Percentiles rank a stretch among this genome's conserved stretches.
Conservation (phyloP, 2,888 invertebrate species). For the Apamea epomidion region DNA sequence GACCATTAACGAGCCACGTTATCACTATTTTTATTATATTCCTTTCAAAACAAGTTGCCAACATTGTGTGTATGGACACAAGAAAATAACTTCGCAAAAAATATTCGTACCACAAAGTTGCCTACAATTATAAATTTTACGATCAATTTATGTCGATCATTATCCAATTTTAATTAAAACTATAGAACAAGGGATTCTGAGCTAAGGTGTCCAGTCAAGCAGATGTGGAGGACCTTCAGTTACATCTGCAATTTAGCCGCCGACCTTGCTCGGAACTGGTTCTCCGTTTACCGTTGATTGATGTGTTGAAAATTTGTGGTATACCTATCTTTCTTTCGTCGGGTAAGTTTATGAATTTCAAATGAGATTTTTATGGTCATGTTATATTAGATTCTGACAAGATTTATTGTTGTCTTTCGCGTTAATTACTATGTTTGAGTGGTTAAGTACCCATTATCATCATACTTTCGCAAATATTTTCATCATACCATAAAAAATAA, state of each 20-base stretch:
- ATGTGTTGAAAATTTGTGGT: slow-evolving; percentile 46
- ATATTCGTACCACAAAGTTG: slow-evolving; percentile 36
- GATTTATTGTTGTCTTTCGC: slow-evolving; percentile 43
- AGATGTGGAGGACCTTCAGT: slow-evolving; percentile 51
- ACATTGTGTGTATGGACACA: neutral
- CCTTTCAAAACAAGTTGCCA: slow-evolving; percentile 43
- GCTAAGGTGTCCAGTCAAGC: slow-evolving; percentile 38
- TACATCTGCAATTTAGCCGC: slow-evolving; percentile 68
- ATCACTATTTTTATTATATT: slow-evolving; percentile 26
- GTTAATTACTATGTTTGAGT: slow-evolving; percentile 50
- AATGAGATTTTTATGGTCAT: slow-evolving; percentile 52
- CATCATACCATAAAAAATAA: neutral
- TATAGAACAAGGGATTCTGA: slow-evolving; percentile 34
- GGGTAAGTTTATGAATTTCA: slow-evolving; percentile 35
- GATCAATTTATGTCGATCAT: slow-evolving; percentile 56
- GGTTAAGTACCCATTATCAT: slow-evolving; percentile 10
- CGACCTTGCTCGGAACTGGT: slow-evolving; percentile 69
- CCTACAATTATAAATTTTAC: slow-evolving; percentile 65
- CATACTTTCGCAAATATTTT: slow-evolving; percentile 26
- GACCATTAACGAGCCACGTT: slow-evolving; percentile 12
- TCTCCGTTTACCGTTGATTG: slow-evolving; percentile 52
- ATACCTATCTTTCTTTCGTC: slow-evolving; percentile 33
- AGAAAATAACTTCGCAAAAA: slow-evolving; percentile 44
- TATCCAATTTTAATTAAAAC: slow-evolving; percentile 61
- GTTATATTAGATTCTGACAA: slow-evolving; percentile 38